Evolutionary conservation across 2,888 invertebrate species (phyloP).

Genomic region (Megaustenia siamemsis): DNA sequence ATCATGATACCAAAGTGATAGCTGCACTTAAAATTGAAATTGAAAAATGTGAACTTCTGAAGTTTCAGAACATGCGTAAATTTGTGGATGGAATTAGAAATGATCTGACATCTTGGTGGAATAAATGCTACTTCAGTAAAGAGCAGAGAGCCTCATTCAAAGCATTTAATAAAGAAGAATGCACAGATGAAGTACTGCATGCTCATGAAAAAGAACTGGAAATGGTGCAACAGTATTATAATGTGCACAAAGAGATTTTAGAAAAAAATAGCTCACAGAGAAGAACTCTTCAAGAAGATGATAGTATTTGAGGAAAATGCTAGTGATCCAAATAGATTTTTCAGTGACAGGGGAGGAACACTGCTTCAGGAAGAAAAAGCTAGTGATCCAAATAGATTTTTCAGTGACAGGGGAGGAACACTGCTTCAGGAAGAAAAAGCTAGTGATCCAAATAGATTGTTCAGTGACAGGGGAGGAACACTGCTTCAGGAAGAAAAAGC

Average conservation of each 20-base stretch:
- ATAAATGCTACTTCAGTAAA: constrained; percentile 84
- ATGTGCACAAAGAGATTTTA: constrained; percentile 76
- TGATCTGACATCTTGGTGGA: constrained; percentile 88
- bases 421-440: too few species aligned
- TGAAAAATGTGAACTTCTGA: constrained; percentile 87
- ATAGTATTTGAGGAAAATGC: constrained; percentile 87
- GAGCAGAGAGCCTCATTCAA: constrained; percentile 81
- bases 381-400: too few species aligned
- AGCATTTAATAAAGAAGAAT: constrained; percentile 82
- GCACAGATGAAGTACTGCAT: constrained; percentile 89
- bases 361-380: too few species aligned
- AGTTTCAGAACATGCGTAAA: constrained; percentile 86
- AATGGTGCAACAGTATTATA: constrained; percentile 82
- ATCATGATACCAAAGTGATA: constrained; percentile 81
- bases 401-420: too few species aligned
- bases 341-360: too few species aligned
- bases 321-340: too few species aligned
- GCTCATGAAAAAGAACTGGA: constrained; percentile 89
- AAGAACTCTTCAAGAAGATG: constrained; percentile 88
- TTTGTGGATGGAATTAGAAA: constrained; percentile 86
- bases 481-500: too few species aligned
- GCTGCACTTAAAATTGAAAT: constrained; percentile 85
- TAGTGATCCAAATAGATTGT: too few species aligned
- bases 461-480: too few species aligned
- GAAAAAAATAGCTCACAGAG: constrained; percentile 83